Evolutionary conservation across 2,113 vertebrate genomes (phyloP), one percentile per base, ranked within the genome.

Genomic region (Microcebus tavaratra): DNA sequence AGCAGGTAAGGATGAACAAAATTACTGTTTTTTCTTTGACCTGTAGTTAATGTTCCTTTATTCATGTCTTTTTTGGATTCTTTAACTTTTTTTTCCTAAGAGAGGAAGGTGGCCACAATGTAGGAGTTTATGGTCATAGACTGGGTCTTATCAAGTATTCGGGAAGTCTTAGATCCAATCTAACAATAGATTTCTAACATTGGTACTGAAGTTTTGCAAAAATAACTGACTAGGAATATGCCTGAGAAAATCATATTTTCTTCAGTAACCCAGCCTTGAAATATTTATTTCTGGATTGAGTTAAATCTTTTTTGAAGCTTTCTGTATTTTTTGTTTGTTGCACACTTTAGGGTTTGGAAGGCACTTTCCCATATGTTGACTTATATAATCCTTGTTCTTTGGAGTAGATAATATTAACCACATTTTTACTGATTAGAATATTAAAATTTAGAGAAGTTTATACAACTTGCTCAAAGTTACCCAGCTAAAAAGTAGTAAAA

Each of bases 1-100:
- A 99, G 99, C 98, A 99, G 99, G 99, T 99, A 92, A 65, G 98
- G 82, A 86, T 55, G 50, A 91, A 90, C 29, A 67, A 55, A 79
- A 48, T 87, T 63, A 50, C 20, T 92, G 0, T 21, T 90, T 92
- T 89, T 48, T 94, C 17, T 93, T 87, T 72, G 50, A 88, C 45
- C 7, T 83, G 8, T 15, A 34, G 42, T 80, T 17, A 1, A 87
- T 48, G 95, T 78, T 57, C 34, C 50, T 92, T 23, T 65, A 17
- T 76, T 91, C 31, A 53, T 53, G 6, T 25, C 39, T 68, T 82
- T 93, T 75, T 81, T 61, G 18, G 27, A 72, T 85, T 17, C 23
- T 75, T 36, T 86, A 50, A 36, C 39, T 25, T 65, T 63, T 67
- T 84, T 61, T 59, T 15, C 67, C 17, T 57, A 42, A 39, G 27